Evolutionary conservation across 2,888 invertebrate genomes (phyloP), one percentile per base, ranked within the genome.

Genomic region (Hemaris fuciformis): DNA sequence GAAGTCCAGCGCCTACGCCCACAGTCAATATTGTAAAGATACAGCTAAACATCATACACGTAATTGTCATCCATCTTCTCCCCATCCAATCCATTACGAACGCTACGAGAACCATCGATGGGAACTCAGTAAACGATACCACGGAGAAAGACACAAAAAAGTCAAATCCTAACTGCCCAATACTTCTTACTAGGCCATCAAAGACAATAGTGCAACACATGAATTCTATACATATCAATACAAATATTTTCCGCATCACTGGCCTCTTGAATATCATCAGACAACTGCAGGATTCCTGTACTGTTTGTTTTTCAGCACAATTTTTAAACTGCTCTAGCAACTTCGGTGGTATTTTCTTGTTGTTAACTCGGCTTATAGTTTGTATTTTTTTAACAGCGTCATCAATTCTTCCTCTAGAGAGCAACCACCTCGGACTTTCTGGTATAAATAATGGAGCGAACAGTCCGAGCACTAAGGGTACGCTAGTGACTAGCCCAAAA

Each of bases 341-440:
- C 59, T 85, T 83, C 1, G 64, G 56, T 5, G 86, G 76, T 38
- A 87, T 67, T 62, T 75, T 72, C 58, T 79, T 85, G 63, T 74
- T 84, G 64, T 87, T 87, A 0, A 82, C 73, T 65, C 82, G 76
- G 25, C 81, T 80, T 8, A 87, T 86, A 0, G 69, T 73, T 8
- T 81, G 61, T 18, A 87, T 64, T 69, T 81, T 86, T 2, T 77
- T 64, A 8, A 87, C 68, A 2, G 85, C 83, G 41, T 85, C 83
- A 60, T 87, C 83, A 0, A 82, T 68, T 20, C 81, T 80, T 22
- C 85, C 85, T 75, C 76, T 83, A 27, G 86, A 80, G 25, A 86
- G 69, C 27, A 86, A 66, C 86, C 86, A 87, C 68, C 82, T 79
- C 41, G 86, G 84, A 65, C 87, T 87, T 73, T 87, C 87, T 22